phyloP scores from a whole-genome alignment of 2,113 vertebrate species.

The Oreocharis arfaki region DNA sequence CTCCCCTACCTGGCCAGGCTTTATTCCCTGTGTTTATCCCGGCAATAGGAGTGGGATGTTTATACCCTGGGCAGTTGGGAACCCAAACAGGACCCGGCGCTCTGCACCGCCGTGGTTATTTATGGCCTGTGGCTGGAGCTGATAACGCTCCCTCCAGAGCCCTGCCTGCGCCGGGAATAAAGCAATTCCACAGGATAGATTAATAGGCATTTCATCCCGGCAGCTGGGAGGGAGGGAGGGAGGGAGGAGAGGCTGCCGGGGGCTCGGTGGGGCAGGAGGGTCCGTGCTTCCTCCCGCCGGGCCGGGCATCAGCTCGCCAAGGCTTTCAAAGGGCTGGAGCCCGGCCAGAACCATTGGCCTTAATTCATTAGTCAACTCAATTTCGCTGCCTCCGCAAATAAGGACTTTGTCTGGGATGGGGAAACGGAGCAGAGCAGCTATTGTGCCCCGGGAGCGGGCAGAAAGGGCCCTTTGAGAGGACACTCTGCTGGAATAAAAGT shows the following conservation, averaged over 20 bases:
- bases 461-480: slow-evolving; percentile 64
- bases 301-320: slow-evolving; percentile 5
- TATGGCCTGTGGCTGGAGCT: slow-evolving; percentile 41
- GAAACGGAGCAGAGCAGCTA: slow-evolving; percentile 46
- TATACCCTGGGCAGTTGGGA: background rate
- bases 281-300: background rate
- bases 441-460: slow-evolving; percentile 6
- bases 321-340: slow-evolving; percentile 34
- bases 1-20: background rate
- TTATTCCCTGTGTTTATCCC: background rate
- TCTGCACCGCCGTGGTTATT: background rate
- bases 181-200: slow-evolving; percentile 39
- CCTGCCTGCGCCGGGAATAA: background rate
- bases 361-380: slow-evolving; percentile 60
- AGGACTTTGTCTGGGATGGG: slow-evolving; percentile 62
- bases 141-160: slow-evolving; percentile 40
- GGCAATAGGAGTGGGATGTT: background rate
- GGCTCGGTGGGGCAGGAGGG: background rate
- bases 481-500: slow-evolving; percentile 59
- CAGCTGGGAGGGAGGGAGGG: background rate
- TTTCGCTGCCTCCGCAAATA: slow-evolving; percentile 53
- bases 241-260: background rate
- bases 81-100: background rate
- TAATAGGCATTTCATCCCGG: slow-evolving; percentile 56
- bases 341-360: slow-evolving; percentile 34